Evolutionary conservation across 2,888 invertebrate species (phyloP).

Genomic region (Eupithecia subumbrata): DNA sequence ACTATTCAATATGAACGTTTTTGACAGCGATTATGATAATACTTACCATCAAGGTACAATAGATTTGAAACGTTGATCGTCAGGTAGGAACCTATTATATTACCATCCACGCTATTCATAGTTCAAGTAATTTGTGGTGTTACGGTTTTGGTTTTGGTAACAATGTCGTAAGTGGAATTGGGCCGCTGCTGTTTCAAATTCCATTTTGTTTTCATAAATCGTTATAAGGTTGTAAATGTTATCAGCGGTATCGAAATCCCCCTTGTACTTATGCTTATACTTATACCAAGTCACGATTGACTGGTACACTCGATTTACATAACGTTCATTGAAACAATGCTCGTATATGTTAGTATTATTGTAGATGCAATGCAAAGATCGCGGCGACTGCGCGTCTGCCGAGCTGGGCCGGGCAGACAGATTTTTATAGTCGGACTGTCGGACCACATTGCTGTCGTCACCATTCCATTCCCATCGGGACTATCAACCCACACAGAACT

Average conservation of each 20-base stretch:
- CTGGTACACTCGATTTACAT: neutral
- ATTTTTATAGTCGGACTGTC: slow-evolving; percentile 38
- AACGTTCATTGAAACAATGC: slow-evolving; percentile 15
- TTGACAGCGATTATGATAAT: neutral
- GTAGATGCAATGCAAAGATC: slow-evolving; percentile 21
- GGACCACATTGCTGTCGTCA: slow-evolving; percentile 37
- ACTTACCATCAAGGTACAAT: neutral
- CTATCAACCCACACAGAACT: slow-evolving; percentile 31
- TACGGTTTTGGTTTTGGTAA: slow-evolving; percentile 8
- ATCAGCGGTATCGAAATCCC: neutral
- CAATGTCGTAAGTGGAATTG: slow-evolving; percentile 1
- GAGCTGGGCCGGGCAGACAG: slow-evolving; percentile 38
- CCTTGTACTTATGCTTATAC: neutral
- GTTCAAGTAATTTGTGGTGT: slow-evolving; percentile 1
- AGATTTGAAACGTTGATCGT: neutral
- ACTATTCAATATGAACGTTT: neutral
- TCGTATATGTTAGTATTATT: slow-evolving; percentile 15
- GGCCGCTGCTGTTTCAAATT: neutral
- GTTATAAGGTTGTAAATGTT: neutral
- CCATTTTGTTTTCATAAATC: slow-evolving; percentile 2
- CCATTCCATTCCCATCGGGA: slow-evolving; percentile 9
- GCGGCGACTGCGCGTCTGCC: slow-evolving; percentile 43
- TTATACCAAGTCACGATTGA: neutral
- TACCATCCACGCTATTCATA: neutral
- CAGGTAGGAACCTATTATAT: neutral